Evolutionary conservation across 2,888 invertebrate genomes (phyloP), one percentile per base, ranked within the genome.

Genomic region (Torymus auratus): DNA sequence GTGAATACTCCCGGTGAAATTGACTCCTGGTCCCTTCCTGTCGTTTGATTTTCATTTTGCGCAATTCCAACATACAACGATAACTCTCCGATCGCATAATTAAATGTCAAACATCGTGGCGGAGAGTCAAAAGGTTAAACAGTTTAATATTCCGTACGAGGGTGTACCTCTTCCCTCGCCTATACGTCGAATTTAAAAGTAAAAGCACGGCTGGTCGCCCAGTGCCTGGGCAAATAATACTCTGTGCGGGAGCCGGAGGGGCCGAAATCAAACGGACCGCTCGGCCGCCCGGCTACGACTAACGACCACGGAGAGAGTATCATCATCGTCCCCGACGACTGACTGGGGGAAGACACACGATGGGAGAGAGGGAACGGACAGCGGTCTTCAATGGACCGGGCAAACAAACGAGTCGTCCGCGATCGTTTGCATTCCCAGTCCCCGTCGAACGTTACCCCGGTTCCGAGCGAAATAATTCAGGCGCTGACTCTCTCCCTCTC

Each of bases 361-460:
- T 41, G 41, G 41, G 41, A 41, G 41, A 52, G 23, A 4, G 61
- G 4, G 20, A 41, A 68, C 60, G 58, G 28, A 55, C 41, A 67
- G 62, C 67, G 65, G 62, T 80, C 80, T 80, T 76, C 71, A 80
- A 80, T 80, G 76, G 71, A 76, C 71, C 52, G 56, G 55, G 71
- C 75, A 75, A 80, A 76, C 76, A 76, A 75, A 80, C 56, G 80
- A 61, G 74, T 41, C 41, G 41, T 41, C 41, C 56, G 20, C 67
- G 55, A 76, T 60, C 65, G 58, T 75, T 74, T 80, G 74, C 68
- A 7, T 55, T 55, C 53, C 41, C 55, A 50, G 61, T 67, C 50
- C 53, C 41, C 55, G 55, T 68, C 72, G 55, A 72, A 58, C 50
- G 60, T 50, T 72, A 10, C 56, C 41, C 41, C 5, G 61, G 56